Conservation (phyloP, 2,888 invertebrate genomes). For the Epirrita christyi region DNA sequence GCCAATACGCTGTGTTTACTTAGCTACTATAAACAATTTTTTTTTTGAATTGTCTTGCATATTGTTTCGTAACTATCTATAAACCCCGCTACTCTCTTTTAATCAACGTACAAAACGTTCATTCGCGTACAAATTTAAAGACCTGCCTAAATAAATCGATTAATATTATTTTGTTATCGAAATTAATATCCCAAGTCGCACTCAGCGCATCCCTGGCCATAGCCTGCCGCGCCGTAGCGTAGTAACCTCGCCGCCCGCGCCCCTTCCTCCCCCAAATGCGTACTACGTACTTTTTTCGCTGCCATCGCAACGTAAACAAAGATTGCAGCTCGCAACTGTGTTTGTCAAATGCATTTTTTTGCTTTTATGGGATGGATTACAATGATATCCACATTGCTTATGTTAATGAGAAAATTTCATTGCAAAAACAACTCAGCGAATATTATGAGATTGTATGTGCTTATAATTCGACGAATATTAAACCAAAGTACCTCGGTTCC, state of each 20-base stretch:
- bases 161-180: not conserved
- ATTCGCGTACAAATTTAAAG: too few relatives aligned
- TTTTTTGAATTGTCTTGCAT: too few relatives aligned
- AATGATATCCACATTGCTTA: slow-evolving; percentile 21
- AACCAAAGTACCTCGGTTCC: too few relatives aligned
- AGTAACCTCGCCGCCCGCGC: slow-evolving; percentile 55
- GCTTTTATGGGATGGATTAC: slow-evolving; percentile 8
- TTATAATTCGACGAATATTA: too few relatives aligned
- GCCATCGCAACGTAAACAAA: slow-evolving; percentile 43
- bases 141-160: too few relatives aligned
- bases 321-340: slow-evolving; percentile 37
- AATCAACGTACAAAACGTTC: too few relatives aligned
- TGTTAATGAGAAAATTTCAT: slow-evolving; percentile 14
- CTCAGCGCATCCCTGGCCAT: slow-evolving; percentile 35
- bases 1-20: too few relatives aligned
- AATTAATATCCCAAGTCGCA: slow-evolving; percentile 16
- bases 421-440: slow-evolving; percentile 1
- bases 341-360: slow-evolving; percentile 27
- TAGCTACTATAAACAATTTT: too few relatives aligned
- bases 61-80: too few relatives aligned
- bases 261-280: slow-evolving; percentile 51
- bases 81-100: too few relatives aligned
- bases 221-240: slow-evolving; percentile 57
- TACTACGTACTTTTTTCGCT: slow-evolving; percentile 71
- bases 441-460: not conserved